These are phyloP conservation scores for Phyllotreta striolata DNA, from an alignment of 2,888 invertebrate genomes.

Conservation along the genomic window DNA sequence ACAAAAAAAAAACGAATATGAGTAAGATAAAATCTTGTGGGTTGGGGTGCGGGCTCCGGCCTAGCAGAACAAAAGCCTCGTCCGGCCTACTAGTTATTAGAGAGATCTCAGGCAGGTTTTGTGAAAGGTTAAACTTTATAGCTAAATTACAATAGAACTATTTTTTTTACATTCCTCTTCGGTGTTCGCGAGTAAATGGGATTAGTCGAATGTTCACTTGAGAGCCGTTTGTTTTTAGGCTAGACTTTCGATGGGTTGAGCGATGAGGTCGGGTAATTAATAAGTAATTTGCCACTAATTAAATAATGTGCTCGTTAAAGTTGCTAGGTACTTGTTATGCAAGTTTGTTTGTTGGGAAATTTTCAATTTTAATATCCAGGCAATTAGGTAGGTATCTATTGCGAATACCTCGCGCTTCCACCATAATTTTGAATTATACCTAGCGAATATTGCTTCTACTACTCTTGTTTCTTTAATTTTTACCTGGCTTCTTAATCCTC, in stretches of 20 bases:
- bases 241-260: constrained; percentile 7
- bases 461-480: no score
- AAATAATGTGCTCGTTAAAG: no score
- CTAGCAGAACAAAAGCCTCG: constrained; percentile 60
- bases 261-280: no score
- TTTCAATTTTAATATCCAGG: no score
- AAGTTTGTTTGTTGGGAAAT: no score
- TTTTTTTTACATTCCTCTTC: constrained; percentile 50
- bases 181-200: constrained; percentile 40
- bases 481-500: no score
- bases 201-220: constrained; percentile 42
- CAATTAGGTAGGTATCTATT: no score
- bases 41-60: constrained; percentile 58
- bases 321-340: no score
- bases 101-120: constrained; percentile 55
- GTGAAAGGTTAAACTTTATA: constrained; percentile 59
- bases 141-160: constrained; percentile 58
- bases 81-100: constrained; percentile 60
- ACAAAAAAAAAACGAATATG: constrained; percentile 60
- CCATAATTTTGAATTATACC: no score
- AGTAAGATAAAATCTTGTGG: constrained; percentile 62
- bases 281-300: no score
- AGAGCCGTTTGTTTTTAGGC: constrained; percentile 14
- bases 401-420: no score
- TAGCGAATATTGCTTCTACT: no score